phyloP scores from a whole-genome alignment of 1,140 invertebrate species.

The Zaprionus lachaisei region DNA sequence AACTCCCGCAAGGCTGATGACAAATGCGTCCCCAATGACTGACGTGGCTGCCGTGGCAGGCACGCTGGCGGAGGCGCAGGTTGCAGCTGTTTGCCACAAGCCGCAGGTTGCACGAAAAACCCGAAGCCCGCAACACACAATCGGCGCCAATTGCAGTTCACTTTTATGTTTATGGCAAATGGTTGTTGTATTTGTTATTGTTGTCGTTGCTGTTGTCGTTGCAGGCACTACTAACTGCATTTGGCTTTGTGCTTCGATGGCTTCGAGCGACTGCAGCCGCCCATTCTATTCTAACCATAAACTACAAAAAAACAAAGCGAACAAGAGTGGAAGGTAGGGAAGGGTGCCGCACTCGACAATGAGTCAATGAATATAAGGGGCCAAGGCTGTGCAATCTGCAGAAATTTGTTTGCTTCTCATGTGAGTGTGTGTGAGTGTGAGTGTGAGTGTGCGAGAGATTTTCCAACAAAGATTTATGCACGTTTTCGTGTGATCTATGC shows the following conservation, averaged over 20 bases:
- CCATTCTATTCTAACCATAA: slow-evolving; percentile 23
- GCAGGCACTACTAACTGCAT: slow-evolving; percentile 42
- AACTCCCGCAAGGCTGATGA: slow-evolving; percentile 44
- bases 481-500: slow-evolving; percentile 32
- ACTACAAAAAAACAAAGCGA: slow-evolving; percentile 10
- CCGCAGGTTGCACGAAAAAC: slow-evolving; percentile 15
- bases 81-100: slow-evolving; percentile 12
- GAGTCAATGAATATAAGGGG: slow-evolving; percentile 21
- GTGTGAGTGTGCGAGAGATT: background rate
- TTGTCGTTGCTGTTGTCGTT: slow-evolving; percentile 24
- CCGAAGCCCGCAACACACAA: slow-evolving; percentile 33
- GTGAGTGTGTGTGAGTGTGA: background rate
- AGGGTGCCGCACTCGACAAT: background rate
- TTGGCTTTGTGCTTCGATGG: slow-evolving; percentile 48
- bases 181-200: slow-evolving; percentile 1
- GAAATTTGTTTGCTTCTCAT: slow-evolving; percentile 23
- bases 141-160: slow-evolving; percentile 60
- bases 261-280: slow-evolving; percentile 3
- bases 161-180: slow-evolving; percentile 60
- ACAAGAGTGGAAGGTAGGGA: background rate
- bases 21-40: slow-evolving; percentile 71
- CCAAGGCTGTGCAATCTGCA: slow-evolving; percentile 38
- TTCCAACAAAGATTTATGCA: slow-evolving; percentile 55
- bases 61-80: slow-evolving; percentile 3
- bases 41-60: slow-evolving; percentile 17